These are phyloP conservation scores for Coptotermes formosanus DNA, from an alignment of 1,140 invertebrate species.

Conservation along the genomic window DNA sequence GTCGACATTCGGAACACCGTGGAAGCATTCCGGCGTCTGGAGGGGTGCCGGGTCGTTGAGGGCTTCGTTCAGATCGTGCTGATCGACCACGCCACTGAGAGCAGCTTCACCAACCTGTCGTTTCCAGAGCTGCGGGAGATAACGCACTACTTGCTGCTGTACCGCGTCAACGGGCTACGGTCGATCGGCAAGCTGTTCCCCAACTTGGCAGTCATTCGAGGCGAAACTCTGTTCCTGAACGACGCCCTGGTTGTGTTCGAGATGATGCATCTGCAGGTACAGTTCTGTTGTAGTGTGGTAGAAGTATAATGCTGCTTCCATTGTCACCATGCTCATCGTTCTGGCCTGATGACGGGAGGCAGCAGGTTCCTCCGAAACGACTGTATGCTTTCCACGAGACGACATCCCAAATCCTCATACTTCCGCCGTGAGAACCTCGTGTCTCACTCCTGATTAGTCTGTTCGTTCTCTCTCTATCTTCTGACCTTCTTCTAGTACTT, in stretches of 20 bases:
- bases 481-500: no score
- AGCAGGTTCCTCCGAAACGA: no score
- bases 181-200: slow-evolving; percentile 86
- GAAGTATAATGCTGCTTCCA: no score
- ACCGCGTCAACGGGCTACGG: slow-evolving; percentile 72
- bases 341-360: no score
- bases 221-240: slow-evolving; percentile 77
- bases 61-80: slow-evolving; percentile 79
- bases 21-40: slow-evolving; percentile 62
- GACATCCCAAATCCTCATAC: no score
- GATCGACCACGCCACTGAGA: slow-evolving; percentile 53
- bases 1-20: slow-evolving; percentile 79
- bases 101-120: slow-evolving; percentile 53
- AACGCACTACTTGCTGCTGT: slow-evolving; percentile 69
- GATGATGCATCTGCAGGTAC: slow-evolving; percentile 59
- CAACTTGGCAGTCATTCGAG: slow-evolving; percentile 91
- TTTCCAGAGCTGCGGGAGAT: slow-evolving; percentile 71
- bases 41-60: slow-evolving; percentile 83
- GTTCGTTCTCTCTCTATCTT: no score
- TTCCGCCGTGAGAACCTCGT: no score
- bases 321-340: no score
- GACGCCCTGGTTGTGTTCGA: slow-evolving; percentile 87
- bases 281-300: neutral
- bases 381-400: no score
- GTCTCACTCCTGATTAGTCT: no score